Conservation (phyloP, 1,140 invertebrate genomes). For the Lordiphosa stackelbergi region DNA sequence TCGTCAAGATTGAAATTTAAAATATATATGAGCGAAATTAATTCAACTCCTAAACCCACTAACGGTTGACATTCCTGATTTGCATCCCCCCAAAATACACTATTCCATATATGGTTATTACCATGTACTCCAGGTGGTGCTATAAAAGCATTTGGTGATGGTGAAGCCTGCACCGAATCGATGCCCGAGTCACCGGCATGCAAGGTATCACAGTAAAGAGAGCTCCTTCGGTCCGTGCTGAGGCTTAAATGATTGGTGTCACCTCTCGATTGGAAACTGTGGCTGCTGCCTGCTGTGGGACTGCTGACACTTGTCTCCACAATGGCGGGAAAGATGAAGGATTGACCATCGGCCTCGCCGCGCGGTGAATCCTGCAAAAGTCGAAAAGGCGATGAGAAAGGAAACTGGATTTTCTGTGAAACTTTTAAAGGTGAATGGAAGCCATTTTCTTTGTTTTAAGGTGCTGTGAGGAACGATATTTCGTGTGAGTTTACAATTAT, state of each 20-base stretch:
- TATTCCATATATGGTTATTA: not conserved
- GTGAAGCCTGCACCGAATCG: conserved; percentile 84
- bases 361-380: conserved; percentile 81
- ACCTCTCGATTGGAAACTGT: conserved; percentile 28
- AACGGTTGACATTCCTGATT: too few species aligned
- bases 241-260: conserved; percentile 63
- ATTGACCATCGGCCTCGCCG: conserved; percentile 83
- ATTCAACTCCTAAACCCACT: too few species aligned
- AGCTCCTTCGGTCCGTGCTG: conserved; percentile 65
- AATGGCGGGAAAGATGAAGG: conserved; percentile 82
- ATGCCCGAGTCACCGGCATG: conserved; percentile 81
- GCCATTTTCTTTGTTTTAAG: conserved; percentile 18
- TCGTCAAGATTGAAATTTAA: too few species aligned
- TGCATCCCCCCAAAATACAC: too few species aligned
- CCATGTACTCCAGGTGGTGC: conserved; percentile 70
- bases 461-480: conserved; percentile 33
- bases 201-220: conserved; percentile 76
- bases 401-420: conserved; percentile 1
- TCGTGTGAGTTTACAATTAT: conserved; percentile 12
- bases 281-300: conserved; percentile 34
- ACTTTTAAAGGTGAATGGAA: conserved; percentile 8
- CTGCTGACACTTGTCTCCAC: conserved; percentile 77
- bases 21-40: too few species aligned
- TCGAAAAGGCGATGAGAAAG: conserved; percentile 32
- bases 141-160: conserved; percentile 79